phyloP scores from a whole-genome alignment of 1,140 invertebrate genomes.

The Hermetia illucens region DNA sequence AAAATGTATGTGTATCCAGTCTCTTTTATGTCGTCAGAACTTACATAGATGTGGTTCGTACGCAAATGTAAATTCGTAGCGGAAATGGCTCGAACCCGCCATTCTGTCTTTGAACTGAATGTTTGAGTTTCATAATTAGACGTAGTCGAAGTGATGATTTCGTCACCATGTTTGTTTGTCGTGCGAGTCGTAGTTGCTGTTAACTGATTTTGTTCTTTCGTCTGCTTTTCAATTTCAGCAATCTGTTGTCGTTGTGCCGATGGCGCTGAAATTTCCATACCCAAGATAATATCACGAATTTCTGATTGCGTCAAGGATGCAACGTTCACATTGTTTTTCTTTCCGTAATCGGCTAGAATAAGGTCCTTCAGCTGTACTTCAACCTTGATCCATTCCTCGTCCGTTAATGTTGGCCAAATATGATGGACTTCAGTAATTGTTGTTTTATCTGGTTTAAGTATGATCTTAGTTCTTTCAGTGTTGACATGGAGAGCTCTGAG shows the following conservation, averaged over 20 bases:
- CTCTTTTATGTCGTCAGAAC: constrained; percentile 98
- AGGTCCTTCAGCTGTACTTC: constrained; percentile 97
- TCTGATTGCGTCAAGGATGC: constrained; percentile 97
- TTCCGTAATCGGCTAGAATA: constrained; percentile 97
- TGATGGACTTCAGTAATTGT: constrained; percentile 98
- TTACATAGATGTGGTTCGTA: constrained; percentile 99
- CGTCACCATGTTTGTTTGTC: constrained; percentile 98
- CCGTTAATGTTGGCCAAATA: constrained; percentile 94
- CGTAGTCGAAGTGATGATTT: constrained; percentile 97
- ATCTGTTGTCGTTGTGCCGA: constrained; percentile 98
- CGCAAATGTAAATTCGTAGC: constrained; percentile 96
- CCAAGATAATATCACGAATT: constrained; percentile 97
- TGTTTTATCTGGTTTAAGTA: constrained; percentile 97
- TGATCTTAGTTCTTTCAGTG: constrained; percentile 96
- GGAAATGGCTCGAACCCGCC: constrained; percentile 94
- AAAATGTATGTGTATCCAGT: constrained; percentile 98
- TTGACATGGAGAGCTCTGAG: constrained; percentile 95
- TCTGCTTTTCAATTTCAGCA: constrained; percentile 99
- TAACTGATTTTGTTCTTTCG: constrained; percentile 96
- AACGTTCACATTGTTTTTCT: constrained; percentile 99
- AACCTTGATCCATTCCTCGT: constrained; percentile 99
- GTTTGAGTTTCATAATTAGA: constrained; percentile 98
- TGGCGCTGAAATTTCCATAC: constrained; percentile 99
- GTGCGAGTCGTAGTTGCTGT: constrained; percentile 96
- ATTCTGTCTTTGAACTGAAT: constrained; percentile 97